Percentiles rank a stretch among this genome's conserved stretches.
Conservation (phyloP, 2,113 vertebrate species). For the Rhabdornis inornatus region DNA sequence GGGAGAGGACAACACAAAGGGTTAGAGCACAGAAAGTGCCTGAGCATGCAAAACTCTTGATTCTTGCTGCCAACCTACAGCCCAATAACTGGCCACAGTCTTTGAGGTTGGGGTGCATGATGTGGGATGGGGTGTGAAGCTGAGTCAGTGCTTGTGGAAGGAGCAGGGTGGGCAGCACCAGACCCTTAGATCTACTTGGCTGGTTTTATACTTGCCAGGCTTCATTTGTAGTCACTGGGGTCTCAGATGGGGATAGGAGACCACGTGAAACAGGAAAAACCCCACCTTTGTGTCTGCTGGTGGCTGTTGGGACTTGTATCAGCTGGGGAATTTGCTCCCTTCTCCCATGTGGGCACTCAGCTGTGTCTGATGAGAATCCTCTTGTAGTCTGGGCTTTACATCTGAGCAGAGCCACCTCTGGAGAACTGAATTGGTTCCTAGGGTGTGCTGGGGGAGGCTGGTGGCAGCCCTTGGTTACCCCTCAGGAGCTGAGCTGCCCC, state of each 20-base stretch:
- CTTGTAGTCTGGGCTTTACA: not conserved
- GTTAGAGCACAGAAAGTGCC: not conserved
- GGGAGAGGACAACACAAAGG: not conserved
- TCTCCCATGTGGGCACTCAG: not conserved
- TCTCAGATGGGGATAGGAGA: rapidly evolving
- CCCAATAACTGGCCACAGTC: rapidly evolving
- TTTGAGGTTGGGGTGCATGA: rapidly evolving
- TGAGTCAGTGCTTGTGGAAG: not conserved
- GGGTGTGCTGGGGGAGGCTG: not conserved
- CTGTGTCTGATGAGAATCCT: not conserved
- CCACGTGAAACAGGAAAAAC: rapidly evolving
- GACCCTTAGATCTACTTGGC: rapidly evolving
- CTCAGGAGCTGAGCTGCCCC: not conserved
- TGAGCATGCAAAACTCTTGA: not conserved
- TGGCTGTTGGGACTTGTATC: not conserved
- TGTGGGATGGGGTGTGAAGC: not conserved
- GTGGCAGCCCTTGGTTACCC: not conserved
- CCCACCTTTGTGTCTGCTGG: not conserved
- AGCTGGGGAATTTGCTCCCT: not conserved
- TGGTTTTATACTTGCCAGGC: not conserved
- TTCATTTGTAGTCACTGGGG: rapidly evolving
- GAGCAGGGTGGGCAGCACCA: not conserved
- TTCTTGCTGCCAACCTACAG: not conserved
- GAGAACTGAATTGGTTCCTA: rapidly evolving
- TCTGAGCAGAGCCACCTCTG: not conserved